These are phyloP conservation scores for Amphimedon queenslandica DNA, from an alignment of 37 sponge, comb jelly and placozoan species.

Conservation along the genomic window DNA sequence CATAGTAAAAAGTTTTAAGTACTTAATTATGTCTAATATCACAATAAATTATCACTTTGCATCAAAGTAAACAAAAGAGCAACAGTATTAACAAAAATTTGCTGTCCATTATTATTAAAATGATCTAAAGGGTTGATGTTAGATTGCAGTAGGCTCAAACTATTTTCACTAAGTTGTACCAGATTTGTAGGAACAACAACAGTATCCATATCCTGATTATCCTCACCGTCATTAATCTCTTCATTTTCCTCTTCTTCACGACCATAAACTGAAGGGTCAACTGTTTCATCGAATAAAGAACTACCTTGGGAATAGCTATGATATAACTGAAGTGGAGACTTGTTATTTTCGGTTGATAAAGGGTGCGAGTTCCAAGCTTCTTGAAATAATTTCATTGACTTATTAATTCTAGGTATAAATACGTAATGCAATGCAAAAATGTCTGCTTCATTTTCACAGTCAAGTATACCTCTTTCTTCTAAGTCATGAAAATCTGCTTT, in stretches of 20 bases:
- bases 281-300: background rate
- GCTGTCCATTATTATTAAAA: too few relatives aligned
- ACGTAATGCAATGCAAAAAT: too few relatives aligned
- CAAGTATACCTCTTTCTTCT: too few relatives aligned
- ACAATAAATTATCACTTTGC: too few relatives aligned
- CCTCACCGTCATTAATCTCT: background rate
- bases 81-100: too few relatives aligned
- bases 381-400: background rate
- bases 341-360: slow-evolving; percentile 3
- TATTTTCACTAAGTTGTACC: background rate
- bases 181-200: background rate
- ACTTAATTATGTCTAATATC: too few relatives aligned
- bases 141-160: background rate
- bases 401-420: too few relatives aligned
- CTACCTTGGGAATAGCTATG: slow-evolving; percentile 2
- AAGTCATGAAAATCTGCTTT: too few relatives aligned
- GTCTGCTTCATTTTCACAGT: too few relatives aligned
- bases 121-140: slow-evolving; percentile 1
- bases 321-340: slow-evolving; percentile 2
- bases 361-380: slow-evolving; percentile 1
- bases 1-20: too few relatives aligned
- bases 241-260: background rate
- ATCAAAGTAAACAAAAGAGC: too few relatives aligned
- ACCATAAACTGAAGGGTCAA: background rate
- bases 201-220: background rate